Percentiles rank a stretch among this genome's conserved stretches.
These are phyloP conservation scores for Battus philenor DNA, from an alignment of 1,140 invertebrate genomes.

Conservation along the genomic window DNA sequence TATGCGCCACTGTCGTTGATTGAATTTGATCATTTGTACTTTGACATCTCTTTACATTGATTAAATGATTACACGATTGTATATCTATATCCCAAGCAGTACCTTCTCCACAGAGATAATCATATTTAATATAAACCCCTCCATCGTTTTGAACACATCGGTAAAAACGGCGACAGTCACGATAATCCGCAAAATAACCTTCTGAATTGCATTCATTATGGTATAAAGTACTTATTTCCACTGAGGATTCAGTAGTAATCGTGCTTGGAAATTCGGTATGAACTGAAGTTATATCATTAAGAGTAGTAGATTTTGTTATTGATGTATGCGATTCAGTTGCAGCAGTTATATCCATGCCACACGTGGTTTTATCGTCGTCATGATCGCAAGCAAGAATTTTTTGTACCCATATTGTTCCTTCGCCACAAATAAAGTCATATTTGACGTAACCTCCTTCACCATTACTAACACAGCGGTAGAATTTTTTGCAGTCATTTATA, in stretches of 20 bases:
- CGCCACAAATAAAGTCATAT: slow-evolving; percentile 83
- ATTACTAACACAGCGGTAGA: slow-evolving; percentile 84
- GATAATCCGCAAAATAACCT: slow-evolving; percentile 80
- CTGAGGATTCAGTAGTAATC: slow-evolving; percentile 3
- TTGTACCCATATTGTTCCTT: slow-evolving; percentile 86
- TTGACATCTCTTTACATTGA: slow-evolving; percentile 40
- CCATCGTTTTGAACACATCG: slow-evolving; percentile 81
- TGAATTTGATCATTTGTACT: slow-evolving; percentile 7
- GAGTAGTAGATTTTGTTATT: slow-evolving; percentile 12
- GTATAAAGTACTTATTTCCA: slow-evolving; percentile 12
- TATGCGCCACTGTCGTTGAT: slow-evolving; percentile 18
- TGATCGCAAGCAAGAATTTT: slow-evolving; percentile 82
- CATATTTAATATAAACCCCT: slow-evolving; percentile 73
- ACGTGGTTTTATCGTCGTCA: slow-evolving; percentile 70
- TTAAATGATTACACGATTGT: slow-evolving; percentile 66
- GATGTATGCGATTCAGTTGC: slow-evolving; percentile 19
- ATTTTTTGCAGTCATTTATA: slow-evolving; percentile 83
- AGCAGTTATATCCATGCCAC: slow-evolving; percentile 26
- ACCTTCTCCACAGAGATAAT: slow-evolving; percentile 77
- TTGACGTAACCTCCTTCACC: slow-evolving; percentile 77
- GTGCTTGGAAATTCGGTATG: slow-evolving; percentile 1
- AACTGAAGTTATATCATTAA: not conserved
- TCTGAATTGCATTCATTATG: slow-evolving; percentile 50
- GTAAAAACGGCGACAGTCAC: slow-evolving; percentile 81
- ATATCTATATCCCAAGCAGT: slow-evolving; percentile 77